Evolutionary conservation across 2,797 vertebrate species (phyloP).

Genomic region (Chromobotia macracanthus): DNA sequence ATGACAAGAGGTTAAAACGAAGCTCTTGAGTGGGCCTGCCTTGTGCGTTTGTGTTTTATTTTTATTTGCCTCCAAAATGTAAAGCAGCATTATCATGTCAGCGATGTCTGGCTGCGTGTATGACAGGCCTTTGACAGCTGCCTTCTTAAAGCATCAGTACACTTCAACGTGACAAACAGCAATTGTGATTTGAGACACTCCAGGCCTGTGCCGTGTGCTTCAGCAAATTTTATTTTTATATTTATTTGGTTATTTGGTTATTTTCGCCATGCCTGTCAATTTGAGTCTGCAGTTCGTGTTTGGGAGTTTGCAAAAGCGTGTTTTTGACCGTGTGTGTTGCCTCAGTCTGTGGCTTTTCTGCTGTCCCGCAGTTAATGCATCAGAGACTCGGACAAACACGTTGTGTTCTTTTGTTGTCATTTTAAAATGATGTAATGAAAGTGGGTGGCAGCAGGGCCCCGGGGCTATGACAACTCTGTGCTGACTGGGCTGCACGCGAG

Average conservation of each 20-base stretch:
- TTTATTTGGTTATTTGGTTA: conserved; percentile 41
- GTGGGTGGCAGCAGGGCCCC: conserved; percentile 60
- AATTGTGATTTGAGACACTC: conserved; percentile 64
- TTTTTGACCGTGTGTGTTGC: conserved; percentile 45
- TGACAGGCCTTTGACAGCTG: conserved; percentile 62
- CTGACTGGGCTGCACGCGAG: conserved; percentile 68
- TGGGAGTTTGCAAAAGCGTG: too few species aligned
- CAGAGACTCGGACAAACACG: conserved; percentile 67
- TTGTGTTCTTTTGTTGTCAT: conserved; percentile 80
- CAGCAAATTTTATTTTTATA: conserved; percentile 22
- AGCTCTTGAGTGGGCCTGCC: conserved; percentile 37
- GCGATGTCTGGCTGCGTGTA: conserved; percentile 68
- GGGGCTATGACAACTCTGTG: conserved; percentile 71
- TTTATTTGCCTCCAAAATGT: conserved; percentile 69
- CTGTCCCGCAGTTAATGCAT: conserved; percentile 69
- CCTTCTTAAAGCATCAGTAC: conserved; percentile 56
- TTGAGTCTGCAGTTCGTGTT: not conserved
- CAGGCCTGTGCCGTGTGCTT: conserved; percentile 43
- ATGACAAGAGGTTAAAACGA: conserved; percentile 58
- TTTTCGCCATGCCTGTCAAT: conserved; percentile 34
- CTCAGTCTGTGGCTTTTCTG: conserved; percentile 17
- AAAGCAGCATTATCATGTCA: conserved; percentile 81
- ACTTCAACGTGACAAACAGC: conserved; percentile 52
- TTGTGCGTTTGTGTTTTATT: not conserved
- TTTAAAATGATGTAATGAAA: conserved; percentile 82